Evolutionary conservation across 2,113 vertebrate genomes (phyloP).

Genomic region (Origma solitaria): DNA sequence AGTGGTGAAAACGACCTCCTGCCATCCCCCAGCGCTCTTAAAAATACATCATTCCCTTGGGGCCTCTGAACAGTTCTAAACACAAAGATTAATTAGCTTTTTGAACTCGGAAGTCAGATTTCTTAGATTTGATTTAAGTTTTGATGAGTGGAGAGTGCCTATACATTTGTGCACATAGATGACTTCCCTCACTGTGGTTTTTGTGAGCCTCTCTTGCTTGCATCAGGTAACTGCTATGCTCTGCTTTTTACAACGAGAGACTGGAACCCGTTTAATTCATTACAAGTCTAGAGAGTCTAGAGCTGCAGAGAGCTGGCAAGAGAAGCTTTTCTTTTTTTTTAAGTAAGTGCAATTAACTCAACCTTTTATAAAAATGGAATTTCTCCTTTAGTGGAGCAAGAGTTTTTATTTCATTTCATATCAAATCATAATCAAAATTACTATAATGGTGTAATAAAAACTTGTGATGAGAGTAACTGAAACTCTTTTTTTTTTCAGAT

Average conservation of each 20-base stretch:
- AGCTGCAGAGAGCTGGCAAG: background rate
- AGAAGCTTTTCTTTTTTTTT: background rate
- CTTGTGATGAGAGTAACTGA: background rate
- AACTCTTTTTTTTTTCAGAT: background rate
- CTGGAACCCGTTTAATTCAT: background rate
- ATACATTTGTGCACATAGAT: background rate
- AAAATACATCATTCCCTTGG: background rate
- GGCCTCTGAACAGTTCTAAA: background rate
- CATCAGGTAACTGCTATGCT: background rate
- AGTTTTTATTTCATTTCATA: background rate
- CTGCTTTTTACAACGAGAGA: background rate
- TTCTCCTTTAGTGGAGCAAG: background rate
- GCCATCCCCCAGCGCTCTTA: background rate
- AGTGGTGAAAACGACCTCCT: background rate
- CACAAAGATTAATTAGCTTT: slow-evolving; percentile 37
- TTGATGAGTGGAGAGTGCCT: background rate
- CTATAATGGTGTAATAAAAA: background rate
- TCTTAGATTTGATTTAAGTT: background rate
- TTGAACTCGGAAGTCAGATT: background rate
- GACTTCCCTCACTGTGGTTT: background rate
- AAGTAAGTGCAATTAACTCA: background rate
- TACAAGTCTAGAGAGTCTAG: background rate
- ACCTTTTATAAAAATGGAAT: background rate
- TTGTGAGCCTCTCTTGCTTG: background rate
- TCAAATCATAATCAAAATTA: background rate